Percentiles rank a stretch among this genome's conserved stretches.
phyloP scores from a whole-genome alignment of 2,113 vertebrate species.

The Pygoscelis adeliae region DNA sequence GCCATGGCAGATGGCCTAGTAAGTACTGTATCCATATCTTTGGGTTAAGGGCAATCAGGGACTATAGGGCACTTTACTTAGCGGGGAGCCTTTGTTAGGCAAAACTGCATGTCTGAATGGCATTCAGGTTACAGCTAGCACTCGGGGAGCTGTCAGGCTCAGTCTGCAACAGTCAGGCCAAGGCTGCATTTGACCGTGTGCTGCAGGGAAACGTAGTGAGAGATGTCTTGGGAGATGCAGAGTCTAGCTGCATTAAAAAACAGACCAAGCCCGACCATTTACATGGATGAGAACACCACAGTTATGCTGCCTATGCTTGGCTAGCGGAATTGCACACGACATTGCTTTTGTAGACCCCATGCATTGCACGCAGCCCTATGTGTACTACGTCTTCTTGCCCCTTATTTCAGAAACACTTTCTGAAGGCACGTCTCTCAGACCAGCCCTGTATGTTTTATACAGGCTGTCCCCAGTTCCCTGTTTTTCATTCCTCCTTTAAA shows the following conservation, averaged over 20 bases:
- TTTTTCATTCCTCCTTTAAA: not conserved
- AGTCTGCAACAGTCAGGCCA: not conserved
- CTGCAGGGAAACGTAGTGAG: not conserved
- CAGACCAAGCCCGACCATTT: not conserved
- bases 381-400: rapidly evolving
- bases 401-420: not conserved
- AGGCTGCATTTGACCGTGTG: not conserved
- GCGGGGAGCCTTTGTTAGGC: not conserved
- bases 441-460: not conserved
- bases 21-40: not conserved
- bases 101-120: not conserved
- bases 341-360: not conserved
- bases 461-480: no score
- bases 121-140: not conserved
- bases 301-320: not conserved
- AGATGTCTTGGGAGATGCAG: not conserved
- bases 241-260: not conserved
- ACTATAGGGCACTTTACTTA: not conserved
- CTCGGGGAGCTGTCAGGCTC: not conserved
- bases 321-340: not conserved
- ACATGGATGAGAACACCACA: not conserved
- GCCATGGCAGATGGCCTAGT: not conserved
- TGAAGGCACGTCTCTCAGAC: not conserved
- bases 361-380: rapidly evolving
- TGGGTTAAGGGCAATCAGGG: not conserved